Percentiles rank a stretch among this genome's conserved stretches.
Evolutionary conservation across 1,140 invertebrate genomes (phyloP).

Genomic region (Monochamus saltuarius): DNA sequence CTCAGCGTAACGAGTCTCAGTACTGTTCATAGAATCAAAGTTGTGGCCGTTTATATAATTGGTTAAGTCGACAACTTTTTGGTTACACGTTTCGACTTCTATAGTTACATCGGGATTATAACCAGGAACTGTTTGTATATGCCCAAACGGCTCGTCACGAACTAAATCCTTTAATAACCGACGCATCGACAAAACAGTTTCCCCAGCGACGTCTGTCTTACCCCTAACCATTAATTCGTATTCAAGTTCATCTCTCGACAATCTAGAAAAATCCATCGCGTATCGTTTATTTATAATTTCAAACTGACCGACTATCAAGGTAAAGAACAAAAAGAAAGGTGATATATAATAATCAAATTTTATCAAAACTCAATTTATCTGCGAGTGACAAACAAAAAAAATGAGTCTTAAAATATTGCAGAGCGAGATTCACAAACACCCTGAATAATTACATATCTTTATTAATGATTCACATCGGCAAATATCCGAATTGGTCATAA

Average conservation of each 20-base stretch:
- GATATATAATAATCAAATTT: too few species aligned
- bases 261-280: too few species aligned
- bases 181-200: conserved; percentile 1
- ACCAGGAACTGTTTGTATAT: background rate
- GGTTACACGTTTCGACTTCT: background rate
- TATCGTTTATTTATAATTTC: too few species aligned
- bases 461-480: too few species aligned
- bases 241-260: background rate
- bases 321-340: too few species aligned
- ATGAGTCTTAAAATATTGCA: too few species aligned
- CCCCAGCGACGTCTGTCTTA: background rate
- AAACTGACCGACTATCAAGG: too few species aligned
- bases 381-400: too few species aligned
- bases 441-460: too few species aligned
- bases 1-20: conserved; percentile 2
- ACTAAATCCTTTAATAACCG: background rate
- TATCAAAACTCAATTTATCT: too few species aligned
- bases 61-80: conserved; percentile 7
- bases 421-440: too few species aligned
- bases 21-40: background rate
- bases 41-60: conserved; percentile 8
- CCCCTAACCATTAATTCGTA: background rate
- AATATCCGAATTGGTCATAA: too few species aligned
- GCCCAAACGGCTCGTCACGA: background rate
- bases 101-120: background rate